Base-by-base conservation (phyloP, 2,797 vertebrate species). In the Siniperca obscura region DNA sequence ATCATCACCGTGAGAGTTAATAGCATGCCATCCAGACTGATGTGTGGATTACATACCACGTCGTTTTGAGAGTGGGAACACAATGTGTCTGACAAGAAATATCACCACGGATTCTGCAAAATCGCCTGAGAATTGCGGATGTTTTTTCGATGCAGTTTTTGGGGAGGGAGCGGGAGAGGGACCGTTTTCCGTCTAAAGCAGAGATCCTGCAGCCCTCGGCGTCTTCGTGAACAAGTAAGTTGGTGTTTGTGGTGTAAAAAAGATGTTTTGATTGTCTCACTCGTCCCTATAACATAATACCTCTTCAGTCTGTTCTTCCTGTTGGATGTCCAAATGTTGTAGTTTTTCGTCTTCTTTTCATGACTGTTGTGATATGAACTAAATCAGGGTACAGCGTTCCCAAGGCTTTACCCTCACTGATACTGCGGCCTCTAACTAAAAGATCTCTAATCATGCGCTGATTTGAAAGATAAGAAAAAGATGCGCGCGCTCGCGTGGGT, bases 81-180 rank as follows among this genome's bases (percentile, higher is more conserved):
- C 73, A 71, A 87, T 91, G 91, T 87, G 78, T 90, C 77, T 91
- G 69, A 89, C 88, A 89, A 89, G 87, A 93, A 93, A 90, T 90
- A 80, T 94, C 95, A 91, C 80, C 95, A 92, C 90, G 93, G 93
- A 95, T 96, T 95, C 93, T 93, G 83, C 90, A 52, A 91, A 95
- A 95, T 94, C 95, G 92, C 95, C 92, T 92, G 95, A 95, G 94
- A 97, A 96, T 96, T 96, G 95, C 96, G 92, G 93, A 95, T 97
- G 96, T 96, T 96, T 96, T 95, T 96, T 82, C 80, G 86, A 93
- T 91, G 94, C 93, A 89, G 90, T 87, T 92, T 93, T 91, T 91
- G 70, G 82, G 84, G 82, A 87, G 87, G 87, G 83, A 91, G 81
- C 70, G 76, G 87, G 91, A 92, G 85, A 91, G 68, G 82, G 81